Conservation (phyloP, 2,888 invertebrate species). For the Drosophila kambysellisi region DNA sequence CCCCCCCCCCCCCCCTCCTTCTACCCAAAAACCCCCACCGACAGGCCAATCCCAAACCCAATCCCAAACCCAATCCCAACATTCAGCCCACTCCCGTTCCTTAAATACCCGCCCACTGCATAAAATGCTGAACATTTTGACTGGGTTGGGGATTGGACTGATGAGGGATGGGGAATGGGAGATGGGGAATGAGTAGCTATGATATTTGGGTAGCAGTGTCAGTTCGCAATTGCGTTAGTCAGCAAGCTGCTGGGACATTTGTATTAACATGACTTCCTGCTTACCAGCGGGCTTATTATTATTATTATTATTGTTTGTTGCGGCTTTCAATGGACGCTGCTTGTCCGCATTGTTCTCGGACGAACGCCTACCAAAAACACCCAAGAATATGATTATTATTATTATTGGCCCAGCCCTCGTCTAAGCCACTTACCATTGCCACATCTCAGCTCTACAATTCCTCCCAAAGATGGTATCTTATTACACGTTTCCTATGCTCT, state of each 20-base stretch:
- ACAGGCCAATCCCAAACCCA: conserved; percentile 5
- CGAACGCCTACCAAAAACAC: conserved; percentile 52
- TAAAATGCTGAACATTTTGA: conserved; percentile 52
- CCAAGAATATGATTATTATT: conserved; percentile 78
- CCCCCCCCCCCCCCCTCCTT: conserved; percentile 5
- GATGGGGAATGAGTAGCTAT: neutral
- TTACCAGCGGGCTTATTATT: conserved; percentile 54
- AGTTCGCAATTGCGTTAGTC: conserved; percentile 79
- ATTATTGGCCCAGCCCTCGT: conserved; percentile 63
- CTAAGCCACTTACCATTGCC: conserved; percentile 64
- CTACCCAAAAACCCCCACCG: neutral
- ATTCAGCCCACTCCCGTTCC: conserved; percentile 8
- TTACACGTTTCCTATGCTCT: neutral
- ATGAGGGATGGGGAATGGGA: neutral
- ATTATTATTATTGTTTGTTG: conserved; percentile 72
- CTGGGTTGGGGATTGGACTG: neutral
- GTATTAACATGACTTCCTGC: conserved; percentile 78
- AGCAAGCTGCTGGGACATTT: conserved; percentile 73
- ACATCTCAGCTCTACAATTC: conserved; percentile 1
- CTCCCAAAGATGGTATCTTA: conserved; percentile 16
- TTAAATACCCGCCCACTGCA: conserved; percentile 60
- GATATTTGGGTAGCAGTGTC: conserved; percentile 44
- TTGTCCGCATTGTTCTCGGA: conserved; percentile 58
- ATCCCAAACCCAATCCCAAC: neutral
- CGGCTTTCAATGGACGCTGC: conserved; percentile 55